A percentile compares a stretch with the other conserved stretches of the same genome.
phyloP scores from a whole-genome alignment of 2,888 invertebrate genomes.

The Apodemia zela region DNA sequence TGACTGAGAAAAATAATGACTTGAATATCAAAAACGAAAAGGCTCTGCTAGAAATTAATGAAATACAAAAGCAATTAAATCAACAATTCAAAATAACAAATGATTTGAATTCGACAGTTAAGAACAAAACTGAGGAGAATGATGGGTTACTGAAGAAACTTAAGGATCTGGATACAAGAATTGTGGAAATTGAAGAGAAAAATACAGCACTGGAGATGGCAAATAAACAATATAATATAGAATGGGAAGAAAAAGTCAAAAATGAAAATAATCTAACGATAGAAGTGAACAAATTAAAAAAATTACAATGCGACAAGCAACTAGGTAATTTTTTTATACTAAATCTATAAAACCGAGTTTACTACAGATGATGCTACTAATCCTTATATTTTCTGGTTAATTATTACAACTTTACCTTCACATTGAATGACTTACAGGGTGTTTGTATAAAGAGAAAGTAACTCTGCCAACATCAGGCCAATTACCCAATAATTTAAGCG shows the following conservation, averaged over 20 bases:
- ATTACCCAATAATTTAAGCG: too few species aligned
- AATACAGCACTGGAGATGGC: conserved; percentile 23
- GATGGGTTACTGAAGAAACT: conserved; percentile 19
- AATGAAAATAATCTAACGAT: conserved; percentile 37
- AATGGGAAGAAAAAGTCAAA: conserved; percentile 23
- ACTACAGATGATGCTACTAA: too few species aligned
- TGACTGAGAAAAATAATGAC: conserved; percentile 39
- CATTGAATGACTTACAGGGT: too few species aligned
- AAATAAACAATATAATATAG: not conserved
- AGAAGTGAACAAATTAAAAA: conserved; percentile 26
- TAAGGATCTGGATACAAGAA: not conserved
- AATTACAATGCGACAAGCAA: conserved; percentile 1
- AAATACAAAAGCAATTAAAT: conserved; percentile 39
- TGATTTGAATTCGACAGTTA: conserved; percentile 30
- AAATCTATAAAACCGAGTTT: not conserved
- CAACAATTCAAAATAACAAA: conserved; percentile 36
- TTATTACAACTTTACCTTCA: too few species aligned
- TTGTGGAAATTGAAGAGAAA: conserved; percentile 23
- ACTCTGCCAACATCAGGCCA: too few species aligned
- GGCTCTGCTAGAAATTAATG: conserved; percentile 33
- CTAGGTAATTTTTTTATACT: not conserved
- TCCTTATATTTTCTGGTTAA: too few species aligned
- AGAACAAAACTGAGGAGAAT: conserved; percentile 28
- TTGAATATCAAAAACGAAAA: conserved; percentile 40
- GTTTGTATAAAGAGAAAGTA: too few species aligned